These are phyloP conservation scores for Falco columbarius DNA, from an alignment of 2,797 vertebrate genomes.

Conservation along the genomic window DNA sequence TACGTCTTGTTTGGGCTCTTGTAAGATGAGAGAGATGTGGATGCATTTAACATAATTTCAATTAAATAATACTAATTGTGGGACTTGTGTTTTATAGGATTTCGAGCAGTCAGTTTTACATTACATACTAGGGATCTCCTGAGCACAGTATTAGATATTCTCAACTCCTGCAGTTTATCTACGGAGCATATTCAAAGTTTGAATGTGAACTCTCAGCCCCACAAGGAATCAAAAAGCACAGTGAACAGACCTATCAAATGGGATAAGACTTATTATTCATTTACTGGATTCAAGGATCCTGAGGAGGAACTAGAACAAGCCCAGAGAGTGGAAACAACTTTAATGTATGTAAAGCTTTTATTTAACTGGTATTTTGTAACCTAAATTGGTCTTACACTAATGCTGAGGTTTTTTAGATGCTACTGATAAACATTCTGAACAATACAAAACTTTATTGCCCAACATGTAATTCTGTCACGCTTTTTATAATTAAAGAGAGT, in stretches of 20 bases:
- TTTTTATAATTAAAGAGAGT: neutral
- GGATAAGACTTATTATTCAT: conserved; percentile 93
- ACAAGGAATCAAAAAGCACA: conserved; percentile 49
- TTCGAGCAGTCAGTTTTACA: conserved; percentile 92
- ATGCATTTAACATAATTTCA: neutral
- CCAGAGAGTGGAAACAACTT: conserved; percentile 84
- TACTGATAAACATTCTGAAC: neutral
- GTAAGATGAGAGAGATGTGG: neutral
- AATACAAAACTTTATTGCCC: neutral
- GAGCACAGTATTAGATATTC: conserved; percentile 89
- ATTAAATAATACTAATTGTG: conserved; percentile 26
- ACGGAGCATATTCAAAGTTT: conserved; percentile 85
- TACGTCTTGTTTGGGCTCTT: neutral
- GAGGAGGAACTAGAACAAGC: conserved; percentile 91
- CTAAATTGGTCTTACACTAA: neutral
- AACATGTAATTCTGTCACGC: neutral
- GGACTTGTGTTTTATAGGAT: conserved; percentile 82
- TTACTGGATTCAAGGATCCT: conserved; percentile 93
- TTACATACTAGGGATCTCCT: conserved; percentile 87
- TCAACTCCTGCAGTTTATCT: conserved; percentile 93
- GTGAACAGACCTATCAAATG: conserved; percentile 92
- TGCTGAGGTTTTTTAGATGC: neutral
- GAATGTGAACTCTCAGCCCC: conserved; percentile 63
- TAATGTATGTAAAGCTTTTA: conserved; percentile 80
- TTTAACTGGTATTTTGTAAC: neutral